Evolutionary conservation across 2,113 vertebrate species (phyloP).

Genomic region (Andinoacara biseriatus): DNA sequence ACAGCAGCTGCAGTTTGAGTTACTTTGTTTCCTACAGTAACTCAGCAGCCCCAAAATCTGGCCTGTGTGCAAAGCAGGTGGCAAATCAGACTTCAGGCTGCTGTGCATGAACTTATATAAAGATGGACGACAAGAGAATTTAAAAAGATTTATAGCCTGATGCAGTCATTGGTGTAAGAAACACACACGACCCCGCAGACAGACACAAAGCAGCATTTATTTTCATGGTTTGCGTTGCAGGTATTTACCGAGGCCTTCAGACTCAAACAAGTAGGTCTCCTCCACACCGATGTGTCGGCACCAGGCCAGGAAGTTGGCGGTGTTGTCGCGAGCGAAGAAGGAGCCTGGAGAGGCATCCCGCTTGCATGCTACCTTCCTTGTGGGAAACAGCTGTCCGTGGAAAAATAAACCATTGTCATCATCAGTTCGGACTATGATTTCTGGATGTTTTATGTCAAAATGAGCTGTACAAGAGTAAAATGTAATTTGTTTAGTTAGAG

Average conservation of each 20-base stretch:
- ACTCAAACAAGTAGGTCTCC: constrained; percentile 96
- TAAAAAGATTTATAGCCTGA: background rate
- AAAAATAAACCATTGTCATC: background rate
- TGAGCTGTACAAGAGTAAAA: background rate
- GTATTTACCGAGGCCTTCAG: constrained; percentile 92
- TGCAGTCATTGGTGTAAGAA: no score
- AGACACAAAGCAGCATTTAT: background rate
- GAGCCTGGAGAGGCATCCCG: constrained; percentile 91
- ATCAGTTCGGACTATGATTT: fast-evolving
- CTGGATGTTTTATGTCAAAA: background rate
- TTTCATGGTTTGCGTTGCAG: background rate
- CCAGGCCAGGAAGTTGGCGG: constrained; percentile 97
- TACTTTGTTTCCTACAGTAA: background rate
- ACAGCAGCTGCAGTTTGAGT: background rate
- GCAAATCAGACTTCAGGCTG: background rate
- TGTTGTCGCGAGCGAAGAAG: constrained; percentile 98
- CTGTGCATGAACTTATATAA: background rate
- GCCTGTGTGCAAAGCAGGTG: background rate
- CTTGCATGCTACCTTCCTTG: constrained; percentile 90
- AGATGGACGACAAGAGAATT: background rate
- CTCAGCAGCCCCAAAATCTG: background rate
- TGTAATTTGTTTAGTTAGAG: background rate
- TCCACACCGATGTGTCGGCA: constrained; percentile 91
- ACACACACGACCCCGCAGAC: background rate
- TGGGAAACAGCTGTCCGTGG: constrained; percentile 83